Percentiles rank a stretch among this genome's conserved stretches.
Evolutionary conservation across 2,113 vertebrate genomes (phyloP).

Genomic region (Paratilapia polleni): DNA sequence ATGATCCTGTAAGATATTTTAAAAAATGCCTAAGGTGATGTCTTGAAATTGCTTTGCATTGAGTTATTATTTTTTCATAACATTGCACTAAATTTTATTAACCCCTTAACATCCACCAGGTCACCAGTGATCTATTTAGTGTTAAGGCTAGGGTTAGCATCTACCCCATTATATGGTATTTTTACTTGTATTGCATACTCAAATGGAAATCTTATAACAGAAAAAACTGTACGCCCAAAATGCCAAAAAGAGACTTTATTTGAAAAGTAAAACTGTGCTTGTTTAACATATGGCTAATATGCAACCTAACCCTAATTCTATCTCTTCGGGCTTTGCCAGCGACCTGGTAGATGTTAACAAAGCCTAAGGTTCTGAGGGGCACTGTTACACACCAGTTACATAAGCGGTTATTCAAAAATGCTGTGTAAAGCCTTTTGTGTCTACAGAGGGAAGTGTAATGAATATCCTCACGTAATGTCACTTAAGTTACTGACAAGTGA

Average conservation of each 20-base stretch:
- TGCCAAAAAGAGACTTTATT: background rate
- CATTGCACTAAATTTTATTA: background rate
- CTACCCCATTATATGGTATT: background rate
- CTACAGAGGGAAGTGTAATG: no score
- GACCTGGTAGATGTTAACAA: background rate
- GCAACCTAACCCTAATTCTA: background rate
- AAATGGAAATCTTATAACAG: background rate
- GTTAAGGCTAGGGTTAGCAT: background rate
- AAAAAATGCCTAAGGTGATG: background rate
- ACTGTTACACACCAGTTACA: no score
- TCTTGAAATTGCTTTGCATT: background rate
- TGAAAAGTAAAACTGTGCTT: background rate
- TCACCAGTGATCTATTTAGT: background rate
- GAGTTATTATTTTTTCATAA: background rate
- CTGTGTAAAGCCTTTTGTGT: no score
- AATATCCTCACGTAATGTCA: no score
- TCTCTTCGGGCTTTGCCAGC: background rate
- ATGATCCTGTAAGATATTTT: background rate
- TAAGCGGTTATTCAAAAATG: no score
- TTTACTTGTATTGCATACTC: background rate
- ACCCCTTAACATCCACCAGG: background rate
- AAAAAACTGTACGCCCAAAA: background rate
- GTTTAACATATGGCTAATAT: no score
- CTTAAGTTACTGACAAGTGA: no score
- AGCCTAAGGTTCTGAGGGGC: background rate